These are phyloP conservation scores for Xylota sylvarum DNA, from an alignment of 2,888 invertebrate genomes.

Conservation along the genomic window DNA sequence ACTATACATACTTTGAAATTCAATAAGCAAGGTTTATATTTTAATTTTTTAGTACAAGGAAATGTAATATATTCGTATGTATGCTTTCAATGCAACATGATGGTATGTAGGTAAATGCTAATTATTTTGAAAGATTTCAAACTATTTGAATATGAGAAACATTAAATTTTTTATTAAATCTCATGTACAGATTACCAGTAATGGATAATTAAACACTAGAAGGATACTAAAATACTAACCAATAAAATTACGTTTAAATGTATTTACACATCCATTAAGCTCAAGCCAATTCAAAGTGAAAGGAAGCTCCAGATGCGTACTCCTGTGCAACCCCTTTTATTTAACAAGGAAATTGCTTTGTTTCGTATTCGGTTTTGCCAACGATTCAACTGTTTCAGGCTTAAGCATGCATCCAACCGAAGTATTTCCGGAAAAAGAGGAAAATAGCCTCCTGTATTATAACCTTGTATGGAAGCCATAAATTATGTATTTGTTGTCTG, in stretches of 20 bases:
- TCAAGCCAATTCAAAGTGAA: conserved; percentile 28
- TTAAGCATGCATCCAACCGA: conserved; percentile 58
- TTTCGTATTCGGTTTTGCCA: conserved; percentile 68
- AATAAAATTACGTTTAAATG: conserved; percentile 55
- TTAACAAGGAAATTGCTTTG: conserved; percentile 65
- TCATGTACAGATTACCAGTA: conserved; percentile 36
- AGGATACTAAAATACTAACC: conserved; percentile 42
- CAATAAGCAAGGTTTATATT: too few species aligned
- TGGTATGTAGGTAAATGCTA: too few species aligned
- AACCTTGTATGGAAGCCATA: conserved; percentile 64
- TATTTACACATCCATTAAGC: conserved; percentile 52
- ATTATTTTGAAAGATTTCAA: too few species aligned
- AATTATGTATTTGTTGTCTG: conserved; percentile 70
- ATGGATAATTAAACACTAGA: conserved; percentile 54
- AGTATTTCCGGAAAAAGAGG: conserved; percentile 71
- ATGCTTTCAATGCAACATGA: too few species aligned
- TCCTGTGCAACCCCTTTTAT: conserved; percentile 47
- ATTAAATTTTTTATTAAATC: conserved; percentile 2
- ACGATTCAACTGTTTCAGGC: conserved; percentile 65
- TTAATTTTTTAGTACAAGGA: too few species aligned
- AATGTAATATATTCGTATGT: too few species aligned
- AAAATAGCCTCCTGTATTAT: conserved; percentile 60
- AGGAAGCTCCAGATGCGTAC: conserved; percentile 47
- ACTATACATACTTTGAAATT: too few species aligned
- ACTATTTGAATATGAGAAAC: too few species aligned